A percentile compares a stretch with the other conserved stretches of the same genome.
Conservation (phyloP, 1,140 invertebrate genomes). For the Sarcophaga bullata region DNA sequence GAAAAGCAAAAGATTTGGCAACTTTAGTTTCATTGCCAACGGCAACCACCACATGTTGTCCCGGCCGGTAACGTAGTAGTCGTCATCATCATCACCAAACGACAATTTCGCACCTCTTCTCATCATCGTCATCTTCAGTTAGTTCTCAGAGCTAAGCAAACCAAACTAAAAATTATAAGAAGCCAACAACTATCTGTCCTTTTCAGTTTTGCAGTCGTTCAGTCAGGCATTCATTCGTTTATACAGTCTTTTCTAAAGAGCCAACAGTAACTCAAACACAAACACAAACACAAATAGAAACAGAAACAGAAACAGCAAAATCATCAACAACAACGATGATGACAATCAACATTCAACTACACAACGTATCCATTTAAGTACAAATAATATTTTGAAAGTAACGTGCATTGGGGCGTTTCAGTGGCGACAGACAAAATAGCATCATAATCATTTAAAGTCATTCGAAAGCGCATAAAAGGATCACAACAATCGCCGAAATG, state of each 20-base stretch:
- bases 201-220: neutral
- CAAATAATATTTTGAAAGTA: neutral
- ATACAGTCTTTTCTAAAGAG: neutral
- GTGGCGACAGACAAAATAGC: conserved; percentile 63
- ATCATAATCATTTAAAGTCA: conserved; percentile 66
- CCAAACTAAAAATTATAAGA: neutral
- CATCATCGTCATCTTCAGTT: too few species aligned
- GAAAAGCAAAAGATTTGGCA: conserved; percentile 2
- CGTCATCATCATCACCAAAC: neutral
- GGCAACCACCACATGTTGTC: neutral
- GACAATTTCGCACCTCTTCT: neutral
- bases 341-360: neutral
- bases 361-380: neutral
- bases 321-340: neutral
- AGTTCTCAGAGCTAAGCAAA: neutral
- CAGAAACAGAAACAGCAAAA: too few species aligned
- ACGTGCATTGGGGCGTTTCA: conserved; percentile 44
- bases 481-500: conserved; percentile 67
- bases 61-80: neutral
- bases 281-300: too few species aligned
- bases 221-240: neutral
- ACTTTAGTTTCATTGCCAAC: conserved; percentile 1
- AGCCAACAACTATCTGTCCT: neutral
- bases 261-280: neutral
- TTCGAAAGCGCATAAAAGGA: conserved; percentile 66